These are phyloP conservation scores for Astyanax mexicanus DNA, from an alignment of 2,797 vertebrate species.

Conservation along the genomic window DNA sequence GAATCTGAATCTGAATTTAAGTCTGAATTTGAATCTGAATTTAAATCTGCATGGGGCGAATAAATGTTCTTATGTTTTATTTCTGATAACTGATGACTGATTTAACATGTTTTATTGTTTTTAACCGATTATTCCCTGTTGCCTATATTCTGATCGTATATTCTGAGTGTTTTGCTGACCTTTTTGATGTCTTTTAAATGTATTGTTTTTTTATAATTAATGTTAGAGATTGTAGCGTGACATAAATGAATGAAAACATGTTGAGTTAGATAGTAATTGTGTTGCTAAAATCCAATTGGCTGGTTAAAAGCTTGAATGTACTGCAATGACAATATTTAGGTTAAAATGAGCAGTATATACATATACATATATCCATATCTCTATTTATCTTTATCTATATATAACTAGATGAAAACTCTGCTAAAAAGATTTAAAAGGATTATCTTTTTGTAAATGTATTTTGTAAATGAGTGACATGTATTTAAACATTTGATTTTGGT, in stretches of 20 bases:
- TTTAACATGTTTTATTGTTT: conserved; percentile 58
- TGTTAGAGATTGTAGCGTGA: conserved; percentile 56
- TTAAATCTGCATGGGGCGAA: conserved; percentile 33
- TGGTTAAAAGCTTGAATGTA: conserved; percentile 92
- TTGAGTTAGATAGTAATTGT: conserved; percentile 64
- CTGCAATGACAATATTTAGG: conserved; percentile 85
- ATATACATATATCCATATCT: too few relatives aligned
- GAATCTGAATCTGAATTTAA: too few relatives aligned
- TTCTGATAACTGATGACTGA: conserved; percentile 55
- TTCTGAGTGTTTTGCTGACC: conserved; percentile 58
- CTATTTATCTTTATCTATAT: too few relatives aligned
- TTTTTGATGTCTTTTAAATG: conserved; percentile 61
- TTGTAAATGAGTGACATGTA: conserved; percentile 91
- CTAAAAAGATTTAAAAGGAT: conserved; percentile 81
- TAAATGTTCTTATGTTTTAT: conserved; percentile 45
- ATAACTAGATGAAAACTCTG: conserved; percentile 95
- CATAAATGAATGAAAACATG: conserved; percentile 57
- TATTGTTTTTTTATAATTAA: conserved; percentile 61
- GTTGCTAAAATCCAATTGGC: conserved; percentile 86
- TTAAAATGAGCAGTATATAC: conserved; percentile 90
- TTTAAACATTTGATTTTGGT: conserved; percentile 92
- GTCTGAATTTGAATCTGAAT: too few relatives aligned
- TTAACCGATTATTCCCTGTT: conserved; percentile 52
- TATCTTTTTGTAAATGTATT: conserved; percentile 82
- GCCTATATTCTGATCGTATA: conserved; percentile 49